Conservation (phyloP, 2,797 vertebrate genomes). For the Spinibarbus caldwelli region DNA sequence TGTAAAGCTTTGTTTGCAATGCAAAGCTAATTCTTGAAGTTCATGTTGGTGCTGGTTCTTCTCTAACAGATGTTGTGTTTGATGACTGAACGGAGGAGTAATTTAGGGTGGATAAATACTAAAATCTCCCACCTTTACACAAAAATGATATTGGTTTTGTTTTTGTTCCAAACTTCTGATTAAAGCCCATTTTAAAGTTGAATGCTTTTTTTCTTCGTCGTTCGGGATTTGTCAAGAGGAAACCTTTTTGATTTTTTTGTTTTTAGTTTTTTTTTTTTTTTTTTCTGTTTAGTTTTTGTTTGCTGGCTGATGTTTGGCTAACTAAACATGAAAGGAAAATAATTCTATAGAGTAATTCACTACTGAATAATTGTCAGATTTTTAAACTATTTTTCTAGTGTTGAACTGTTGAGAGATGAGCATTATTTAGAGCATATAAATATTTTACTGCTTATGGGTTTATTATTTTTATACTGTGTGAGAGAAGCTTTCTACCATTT, state of each 20-base stretch:
- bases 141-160: background rate
- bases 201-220: conserved; percentile 39
- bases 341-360: conserved; percentile 72
- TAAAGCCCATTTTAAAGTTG: background rate
- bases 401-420: conserved; percentile 68
- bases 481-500: conserved; percentile 71
- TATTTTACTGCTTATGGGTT: conserved; percentile 70
- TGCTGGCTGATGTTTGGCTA: conserved; percentile 66
- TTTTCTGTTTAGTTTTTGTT: background rate
- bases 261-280: conserved; percentile 59
- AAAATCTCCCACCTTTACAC: background rate
- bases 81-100: background rate
- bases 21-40: background rate
- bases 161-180: background rate
- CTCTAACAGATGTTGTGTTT: background rate
- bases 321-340: conserved; percentile 36
- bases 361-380: conserved; percentile 79
- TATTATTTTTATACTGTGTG: conserved; percentile 70
- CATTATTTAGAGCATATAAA: conserved; percentile 73
- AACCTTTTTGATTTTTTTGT: too few species aligned
- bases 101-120: background rate
- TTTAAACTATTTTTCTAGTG: conserved; percentile 84
- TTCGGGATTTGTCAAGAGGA: conserved; percentile 71
- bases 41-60: conserved; percentile 22
- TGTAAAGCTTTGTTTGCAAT: background rate